Base-by-base conservation (phyloP, 2,113 vertebrate genomes). In the Steatornis caripensis region DNA sequence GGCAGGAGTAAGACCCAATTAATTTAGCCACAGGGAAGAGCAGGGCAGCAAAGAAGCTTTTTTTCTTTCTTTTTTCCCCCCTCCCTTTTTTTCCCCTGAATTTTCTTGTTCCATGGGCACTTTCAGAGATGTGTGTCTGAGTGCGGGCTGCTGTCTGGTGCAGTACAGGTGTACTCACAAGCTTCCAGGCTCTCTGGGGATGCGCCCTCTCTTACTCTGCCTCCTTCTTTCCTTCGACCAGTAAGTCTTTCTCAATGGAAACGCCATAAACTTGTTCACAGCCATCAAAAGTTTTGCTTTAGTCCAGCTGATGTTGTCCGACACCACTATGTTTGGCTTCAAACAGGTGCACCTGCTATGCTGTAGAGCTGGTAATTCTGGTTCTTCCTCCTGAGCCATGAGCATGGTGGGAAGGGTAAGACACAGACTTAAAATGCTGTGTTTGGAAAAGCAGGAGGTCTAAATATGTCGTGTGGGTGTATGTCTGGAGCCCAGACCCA, bases 1-100 rank as follows among this genome's bases (percentile, higher is more conserved):
- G 3, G 92, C 87, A 97, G 83, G 92, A 95, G 66, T 96, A 92
- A 97, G 87, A 88, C 87, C 69, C 93, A 96, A 94, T 97, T 96
- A 97, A 96, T 90, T 78, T 83, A 91, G 68, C 93, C 2, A 1
- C 45, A 66, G 87, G 87, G 82, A 91, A 85, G 58, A 93, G 75
- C 34, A 85, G 57, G 84, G 82, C 82, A 94, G 87, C 32, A 87
- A 96, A 83, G 46, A 70, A 86, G 55, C 2, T 29, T 78, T 58
- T 64, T 60, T 30, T 5, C 1, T 32, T 69, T 27, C 3, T 46
- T 46, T 15, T n/a, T 49, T 77, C n/a, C n/a, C n/a, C n/a, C n/a
- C n/a, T n/a, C n/a, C n/a, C n/a, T n/a, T n/a, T n/a, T n/a, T n/a
- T n/a, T n/a, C n/a, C n/a, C n/a, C n/a, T n/a, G n/a, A 57, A 41